phyloP scores from a whole-genome alignment of 2,113 vertebrate genomes.

The Apus apus region DNA sequence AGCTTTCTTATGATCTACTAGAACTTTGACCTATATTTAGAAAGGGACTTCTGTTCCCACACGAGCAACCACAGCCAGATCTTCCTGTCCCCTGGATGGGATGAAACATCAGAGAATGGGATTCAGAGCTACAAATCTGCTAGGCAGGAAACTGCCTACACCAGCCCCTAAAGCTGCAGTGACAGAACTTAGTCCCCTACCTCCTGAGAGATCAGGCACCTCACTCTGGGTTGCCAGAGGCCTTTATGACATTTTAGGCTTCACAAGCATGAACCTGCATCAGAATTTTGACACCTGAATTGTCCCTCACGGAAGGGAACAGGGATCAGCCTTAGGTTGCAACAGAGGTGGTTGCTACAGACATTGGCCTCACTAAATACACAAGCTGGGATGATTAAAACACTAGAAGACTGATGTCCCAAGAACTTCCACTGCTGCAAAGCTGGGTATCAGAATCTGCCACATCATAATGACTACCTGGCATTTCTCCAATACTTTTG shows the following conservation, averaged over 20 bases:
- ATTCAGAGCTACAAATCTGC: background rate
- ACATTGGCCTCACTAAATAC: background rate
- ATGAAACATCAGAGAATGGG: background rate
- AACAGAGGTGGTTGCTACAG: background rate
- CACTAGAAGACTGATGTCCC: background rate
- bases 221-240: background rate
- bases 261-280: background rate
- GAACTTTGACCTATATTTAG: background rate
- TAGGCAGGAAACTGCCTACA: background rate
- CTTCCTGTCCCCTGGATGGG: background rate
- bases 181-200: background rate
- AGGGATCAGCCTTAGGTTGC: background rate
- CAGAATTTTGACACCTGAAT: background rate
- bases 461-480: background rate
- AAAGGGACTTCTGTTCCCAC: background rate
- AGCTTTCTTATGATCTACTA: background rate
- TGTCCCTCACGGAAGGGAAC: background rate
- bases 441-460: background rate
- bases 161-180: background rate
- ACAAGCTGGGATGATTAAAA: background rate
- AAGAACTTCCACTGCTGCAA: background rate
- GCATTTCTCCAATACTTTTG: background rate
- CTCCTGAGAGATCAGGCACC: background rate
- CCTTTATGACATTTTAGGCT: background rate
- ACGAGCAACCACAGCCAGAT: background rate